These are phyloP conservation scores for Blastomussa wellsi DNA, from an alignment of 92 coral and sea anemone species.

Conservation along the genomic window DNA sequence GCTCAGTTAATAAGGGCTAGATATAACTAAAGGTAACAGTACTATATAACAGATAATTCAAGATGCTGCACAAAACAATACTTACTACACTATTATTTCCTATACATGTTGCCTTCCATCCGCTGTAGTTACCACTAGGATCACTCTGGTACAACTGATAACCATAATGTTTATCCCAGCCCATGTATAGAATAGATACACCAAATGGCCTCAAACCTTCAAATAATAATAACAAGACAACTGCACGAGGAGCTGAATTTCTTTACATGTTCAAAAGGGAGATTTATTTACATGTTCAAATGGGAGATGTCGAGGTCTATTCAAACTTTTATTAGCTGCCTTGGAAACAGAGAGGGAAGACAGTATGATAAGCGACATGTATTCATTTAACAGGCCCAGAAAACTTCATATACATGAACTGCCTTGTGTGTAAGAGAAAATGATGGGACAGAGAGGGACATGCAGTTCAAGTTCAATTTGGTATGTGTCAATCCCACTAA, in stretches of 20 bases:
- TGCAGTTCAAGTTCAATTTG: no score
- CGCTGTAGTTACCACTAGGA: conserved; percentile 99
- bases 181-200: conserved; percentile 95
- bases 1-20: no score
- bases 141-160: conserved; percentile 98
- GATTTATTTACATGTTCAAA: not conserved
- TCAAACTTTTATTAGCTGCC: no score
- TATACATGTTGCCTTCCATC: conserved; percentile 99
- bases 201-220: conserved; percentile 96
- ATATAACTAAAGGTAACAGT: no score
- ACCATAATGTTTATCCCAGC: conserved; percentile 98
- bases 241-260: not conserved
- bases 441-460: no score
- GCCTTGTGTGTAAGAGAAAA: no score
- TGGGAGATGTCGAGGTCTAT: not conserved
- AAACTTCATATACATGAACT: no score
- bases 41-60: no score
- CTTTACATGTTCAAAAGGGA: not conserved
- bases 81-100: conserved; percentile 99
- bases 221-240: not conserved
- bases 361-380: no score
- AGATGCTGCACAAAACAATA: not conserved
- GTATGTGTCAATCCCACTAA: no score
- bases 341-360: no score
- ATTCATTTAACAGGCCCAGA: no score